Conservation (phyloP, 1,140 invertebrate species). For the Drosophila mauritiana region DNA sequence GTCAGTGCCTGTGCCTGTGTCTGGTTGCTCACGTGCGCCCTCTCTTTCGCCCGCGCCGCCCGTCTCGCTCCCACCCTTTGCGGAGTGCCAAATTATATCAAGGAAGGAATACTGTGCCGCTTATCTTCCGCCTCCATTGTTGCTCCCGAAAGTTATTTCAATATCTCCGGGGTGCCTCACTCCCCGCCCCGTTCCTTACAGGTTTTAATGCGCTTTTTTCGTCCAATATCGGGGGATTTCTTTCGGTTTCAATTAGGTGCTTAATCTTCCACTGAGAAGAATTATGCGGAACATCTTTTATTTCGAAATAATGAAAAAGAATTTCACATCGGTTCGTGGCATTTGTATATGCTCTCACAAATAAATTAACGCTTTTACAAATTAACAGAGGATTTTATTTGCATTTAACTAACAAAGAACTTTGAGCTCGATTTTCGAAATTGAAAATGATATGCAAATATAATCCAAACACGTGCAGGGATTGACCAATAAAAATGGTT, state of each 20-base stretch:
- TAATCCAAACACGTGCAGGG: too few relatives aligned
- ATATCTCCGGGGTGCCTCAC: constrained; percentile 51
- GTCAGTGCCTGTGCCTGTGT: constrained; percentile 2
- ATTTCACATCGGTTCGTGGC: too few relatives aligned
- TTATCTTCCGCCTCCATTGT: constrained; percentile 61
- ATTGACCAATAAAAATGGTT: background rate
- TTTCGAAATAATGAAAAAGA: background rate
- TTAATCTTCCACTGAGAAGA: constrained; percentile 3
- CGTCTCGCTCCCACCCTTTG: constrained; percentile 14
- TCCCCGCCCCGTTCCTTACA: constrained; percentile 5
- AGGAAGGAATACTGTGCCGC: constrained; percentile 53
- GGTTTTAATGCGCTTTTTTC: constrained; percentile 14
- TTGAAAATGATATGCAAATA: too few relatives aligned
- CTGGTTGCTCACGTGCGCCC: constrained; percentile 59
- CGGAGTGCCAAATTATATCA: constrained; percentile 71
- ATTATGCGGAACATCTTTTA: background rate
- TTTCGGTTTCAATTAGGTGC: constrained; percentile 7
- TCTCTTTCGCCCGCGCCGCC: constrained; percentile 2
- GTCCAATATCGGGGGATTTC: constrained; percentile 11
- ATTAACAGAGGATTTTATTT: too few relatives aligned
- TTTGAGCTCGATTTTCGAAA: too few relatives aligned
- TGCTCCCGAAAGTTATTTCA: constrained; percentile 66
- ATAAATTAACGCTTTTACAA: too few relatives aligned
- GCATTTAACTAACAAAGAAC: too few relatives aligned
- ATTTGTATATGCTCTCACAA: too few relatives aligned